Evolutionary conservation across 1,140 invertebrate species (phyloP).

Genomic region (Lasaia peninsularis): DNA sequence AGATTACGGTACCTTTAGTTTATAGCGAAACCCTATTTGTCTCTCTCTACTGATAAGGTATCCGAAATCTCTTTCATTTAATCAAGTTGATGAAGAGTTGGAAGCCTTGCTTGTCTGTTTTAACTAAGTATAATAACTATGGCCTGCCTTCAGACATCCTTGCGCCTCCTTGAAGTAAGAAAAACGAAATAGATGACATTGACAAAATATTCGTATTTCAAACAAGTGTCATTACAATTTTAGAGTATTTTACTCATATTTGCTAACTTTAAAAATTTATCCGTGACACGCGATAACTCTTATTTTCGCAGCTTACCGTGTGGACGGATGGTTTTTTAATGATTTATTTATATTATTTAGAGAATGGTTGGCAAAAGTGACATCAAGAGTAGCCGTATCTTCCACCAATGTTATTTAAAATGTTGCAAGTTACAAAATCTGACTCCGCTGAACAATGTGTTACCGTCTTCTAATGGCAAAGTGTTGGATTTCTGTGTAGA

Average conservation of each 20-base stretch:
- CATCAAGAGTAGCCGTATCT: slow-evolving; percentile 60
- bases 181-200: slow-evolving; percentile 25
- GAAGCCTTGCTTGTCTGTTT: too few relatives aligned
- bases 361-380: slow-evolving; percentile 68
- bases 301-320: slow-evolving; percentile 14
- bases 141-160: too few relatives aligned
- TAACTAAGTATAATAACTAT: too few relatives aligned
- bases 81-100: too few relatives aligned
- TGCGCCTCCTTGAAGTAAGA: too few relatives aligned
- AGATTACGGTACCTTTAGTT: too few relatives aligned
- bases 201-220: slow-evolving; percentile 46
- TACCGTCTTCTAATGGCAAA: slow-evolving; percentile 58
- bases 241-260: slow-evolving; percentile 45
- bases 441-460: slow-evolving; percentile 56
- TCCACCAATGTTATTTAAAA: slow-evolving; percentile 71
- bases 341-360: slow-evolving; percentile 36
- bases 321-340: slow-evolving; percentile 38
- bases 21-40: too few relatives aligned
- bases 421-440: slow-evolving; percentile 73
- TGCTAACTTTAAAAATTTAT: slow-evolving; percentile 30
- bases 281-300: slow-evolving; percentile 18
- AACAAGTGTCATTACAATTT: slow-evolving; percentile 42
- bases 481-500: slow-evolving; percentile 82
- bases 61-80: too few relatives aligned
- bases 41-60: too few relatives aligned